Evolutionary conservation across 2,113 vertebrate species (phyloP), one percentile per base, ranked within the genome.

Genomic region (Poeciliopsis occidentalis): DNA sequence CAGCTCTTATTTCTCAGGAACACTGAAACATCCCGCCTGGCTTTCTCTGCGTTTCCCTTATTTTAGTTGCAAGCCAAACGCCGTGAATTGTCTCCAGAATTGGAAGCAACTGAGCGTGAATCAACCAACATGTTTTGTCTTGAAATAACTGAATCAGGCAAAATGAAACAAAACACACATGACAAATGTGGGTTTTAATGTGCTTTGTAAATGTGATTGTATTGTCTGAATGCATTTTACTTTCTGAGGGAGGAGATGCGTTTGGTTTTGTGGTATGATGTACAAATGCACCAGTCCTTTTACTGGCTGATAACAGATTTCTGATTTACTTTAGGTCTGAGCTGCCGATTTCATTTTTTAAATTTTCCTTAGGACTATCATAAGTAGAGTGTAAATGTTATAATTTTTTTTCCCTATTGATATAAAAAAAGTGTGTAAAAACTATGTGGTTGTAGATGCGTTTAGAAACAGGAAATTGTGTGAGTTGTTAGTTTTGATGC

Each of bases 1-100:
- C 24, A 73, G 73, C 64, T 11, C 24, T n/a, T 57, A 66, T 62
- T 47, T 83, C 79, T 77, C 62, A 80, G 69, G n/a, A 75, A 87
- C 83, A 84, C 51, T 6, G 17, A 44, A 22, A 19, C n/a, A 12
- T 44, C 2, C 60, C 47, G 27, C 51, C 60, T 34, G 10, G 4
- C 39, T 69, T 76, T 81, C 60, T 71, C 4, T 27, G 6, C 29
- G 29, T 32, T 12, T 41, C 4, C 62, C 12, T 30, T 30, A 10
- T 61, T 71, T 47, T 8, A 57, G 19, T 57, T 57, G 51, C 51
- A n/a, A 57, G 2, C 10, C 7, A 57, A 24, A 24, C 10, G 47
- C 47, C 24, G 19, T 57, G 51, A n/a, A 57, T 57, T 57, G 24
- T 57, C 51, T 47, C 44, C 19, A 17, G 19, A 47, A 17, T 6